Base-by-base conservation (phyloP, 2,888 invertebrate genomes). In the Hirtodrosophila confusa region DNA sequence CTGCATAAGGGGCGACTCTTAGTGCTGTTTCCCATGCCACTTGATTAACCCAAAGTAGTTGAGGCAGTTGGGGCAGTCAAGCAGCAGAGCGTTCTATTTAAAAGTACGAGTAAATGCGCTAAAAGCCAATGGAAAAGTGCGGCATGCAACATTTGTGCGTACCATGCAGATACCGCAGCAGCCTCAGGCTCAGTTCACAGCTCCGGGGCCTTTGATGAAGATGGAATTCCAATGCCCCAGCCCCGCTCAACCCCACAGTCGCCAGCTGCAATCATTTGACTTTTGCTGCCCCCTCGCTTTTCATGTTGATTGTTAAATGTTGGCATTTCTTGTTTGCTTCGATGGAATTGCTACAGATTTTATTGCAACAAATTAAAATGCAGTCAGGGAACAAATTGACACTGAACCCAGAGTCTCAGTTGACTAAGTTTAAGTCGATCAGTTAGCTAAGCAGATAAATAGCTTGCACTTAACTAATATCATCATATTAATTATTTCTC, bases 221-320 rank as follows among this genome's bases (percentile, higher is more conserved):
- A 87, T 68, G 88, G 86, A 82, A 82, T 86, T 77, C 64, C 60
- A 60, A 48, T 41, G 56, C 65, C 48, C 17, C 17, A 17, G 17
- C 69, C 62, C 36, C 35, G 10, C 11, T 39, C 17, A 17, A 17
- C 11, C 35, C 23, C 9, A 24, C 39, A 17, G 49, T 49, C 44
- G 43, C 47, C 78, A 87, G 87, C 85, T 82, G 86, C 84, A 82
- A 76, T 74, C 88, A 73, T 83, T 82, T 82, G 88, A 82, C 88
- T 86, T 66, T 54, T 49, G 64, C 51, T 83, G 73, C 55, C 68
- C 85, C 69, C 65, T 58, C 43, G 48, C 45, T 66, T 74, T 69
- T 68, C 65, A 69, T 78, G 80, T 65, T 84, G 86, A 80, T 84
- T 83, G 86, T 55, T 47, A 68, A 62, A 70, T 83, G 84, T 56